Conservation (phyloP, 1,140 invertebrate genomes). For the Notospermus geniculatus region DNA sequence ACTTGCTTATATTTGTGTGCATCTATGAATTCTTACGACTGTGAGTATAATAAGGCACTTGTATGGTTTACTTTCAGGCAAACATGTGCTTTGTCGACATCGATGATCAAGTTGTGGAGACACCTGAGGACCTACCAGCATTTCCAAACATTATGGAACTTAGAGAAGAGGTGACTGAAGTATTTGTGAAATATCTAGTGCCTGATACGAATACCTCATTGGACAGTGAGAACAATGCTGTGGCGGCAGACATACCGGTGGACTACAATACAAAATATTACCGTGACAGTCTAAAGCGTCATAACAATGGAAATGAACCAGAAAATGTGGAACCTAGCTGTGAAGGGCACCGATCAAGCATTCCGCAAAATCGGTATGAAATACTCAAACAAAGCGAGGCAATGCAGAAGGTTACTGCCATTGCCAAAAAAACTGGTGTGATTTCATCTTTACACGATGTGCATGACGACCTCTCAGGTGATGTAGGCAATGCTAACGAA, state of each 20-base stretch:
- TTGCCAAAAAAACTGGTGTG: slow-evolving; percentile 70
- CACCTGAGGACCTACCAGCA: slow-evolving; percentile 90
- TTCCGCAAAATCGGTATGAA: slow-evolving; percentile 33
- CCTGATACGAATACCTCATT: not conserved
- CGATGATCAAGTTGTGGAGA: slow-evolving; percentile 84
- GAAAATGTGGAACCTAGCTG: no score
- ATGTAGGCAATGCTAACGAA: slow-evolving; percentile 10
- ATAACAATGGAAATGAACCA: no score
- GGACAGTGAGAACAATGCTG: no score
- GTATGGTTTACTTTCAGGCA: slow-evolving; percentile 34
- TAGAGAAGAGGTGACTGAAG: slow-evolving; percentile 76
- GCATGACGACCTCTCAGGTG: slow-evolving; percentile 9
- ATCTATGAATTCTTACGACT: not conserved
- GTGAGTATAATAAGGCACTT: not conserved
- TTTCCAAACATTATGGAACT: slow-evolving; percentile 89
- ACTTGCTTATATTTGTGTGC: not conserved
- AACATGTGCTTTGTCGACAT: slow-evolving; percentile 91
- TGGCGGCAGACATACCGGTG: no score
- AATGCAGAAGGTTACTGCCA: slow-evolving; percentile 73
- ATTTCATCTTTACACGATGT: slow-evolving; percentile 45
- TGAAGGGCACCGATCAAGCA: not conserved
- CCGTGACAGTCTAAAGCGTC: no score
- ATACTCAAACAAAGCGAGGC: slow-evolving; percentile 64
- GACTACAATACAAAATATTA: no score
- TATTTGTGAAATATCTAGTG: slow-evolving; percentile 69